Conservation (phyloP, 2,888 invertebrate species). For the Halictus quadricinctus region DNA sequence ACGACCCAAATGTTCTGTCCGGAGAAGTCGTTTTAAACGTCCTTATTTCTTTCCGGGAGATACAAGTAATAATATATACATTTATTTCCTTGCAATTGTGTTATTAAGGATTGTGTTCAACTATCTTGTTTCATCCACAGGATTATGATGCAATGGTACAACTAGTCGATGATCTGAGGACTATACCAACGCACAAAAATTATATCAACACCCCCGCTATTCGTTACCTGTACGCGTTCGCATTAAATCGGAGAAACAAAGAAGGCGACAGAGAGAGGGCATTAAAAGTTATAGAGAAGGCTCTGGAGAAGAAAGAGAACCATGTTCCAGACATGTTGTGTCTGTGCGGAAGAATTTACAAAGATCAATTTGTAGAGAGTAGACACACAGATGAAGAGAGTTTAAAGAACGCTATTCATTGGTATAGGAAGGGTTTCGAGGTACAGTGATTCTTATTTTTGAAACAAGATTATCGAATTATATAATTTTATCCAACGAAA, state of each 20-base stretch:
- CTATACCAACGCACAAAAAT: conserved; percentile 93
- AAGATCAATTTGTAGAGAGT: conserved; percentile 98
- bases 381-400: conserved; percentile 94
- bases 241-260: conserved; percentile 96
- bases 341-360: conserved; percentile 98
- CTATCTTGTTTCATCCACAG: conserved; percentile 75
- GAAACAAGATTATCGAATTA: background rate
- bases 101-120: background rate
- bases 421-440: conserved; percentile 99
- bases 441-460: conserved; percentile 60
- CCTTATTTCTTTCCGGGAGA: conserved; percentile 94
- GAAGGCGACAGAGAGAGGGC: conserved; percentile 98
- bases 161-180: conserved; percentile 95
- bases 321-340: conserved; percentile 98
- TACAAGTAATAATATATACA: conserved; percentile 84
- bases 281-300: conserved; percentile 94
- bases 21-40: conserved; percentile 98
- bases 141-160: conserved; percentile 99
- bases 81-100: background rate
- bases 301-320: conserved; percentile 96
- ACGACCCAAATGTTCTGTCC: conserved; percentile 98
- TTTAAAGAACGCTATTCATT: conserved; percentile 95
- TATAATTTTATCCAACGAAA: background rate
- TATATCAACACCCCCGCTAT: conserved; percentile 95
- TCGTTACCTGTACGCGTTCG: conserved; percentile 97